Percentiles rank a stretch among this genome's conserved stretches.
phyloP scores from a whole-genome alignment of 2,113 vertebrate species.

The Nettapus auritus region DNA sequence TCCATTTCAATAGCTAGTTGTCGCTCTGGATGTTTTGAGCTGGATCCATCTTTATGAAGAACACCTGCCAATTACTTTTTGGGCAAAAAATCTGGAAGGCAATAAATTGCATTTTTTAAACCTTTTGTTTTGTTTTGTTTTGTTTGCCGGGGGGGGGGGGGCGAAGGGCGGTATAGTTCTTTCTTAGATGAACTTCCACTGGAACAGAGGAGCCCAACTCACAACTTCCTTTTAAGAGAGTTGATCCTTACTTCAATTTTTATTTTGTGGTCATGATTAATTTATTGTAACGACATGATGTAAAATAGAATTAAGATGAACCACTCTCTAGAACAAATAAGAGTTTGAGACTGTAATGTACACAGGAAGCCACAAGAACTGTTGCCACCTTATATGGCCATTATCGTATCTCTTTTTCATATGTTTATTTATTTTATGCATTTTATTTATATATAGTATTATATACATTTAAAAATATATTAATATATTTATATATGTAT shows the following conservation, averaged over 20 bases:
- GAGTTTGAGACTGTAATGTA: neutral
- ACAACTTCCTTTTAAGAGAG: neutral
- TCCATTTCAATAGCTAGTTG: neutral
- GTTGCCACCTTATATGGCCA: neutral
- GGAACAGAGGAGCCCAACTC: neutral
- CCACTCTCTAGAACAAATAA: neutral
- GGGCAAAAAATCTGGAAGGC: neutral
- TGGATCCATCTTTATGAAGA: neutral
- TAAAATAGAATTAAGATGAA: neutral
- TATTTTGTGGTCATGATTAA: neutral
- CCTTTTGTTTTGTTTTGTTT: too few species aligned
- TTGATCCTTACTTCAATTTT: neutral
- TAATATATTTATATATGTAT: neutral
- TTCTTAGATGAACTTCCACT: neutral
- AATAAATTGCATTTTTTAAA: neutral
- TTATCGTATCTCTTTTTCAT: neutral
- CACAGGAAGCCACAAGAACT: neutral
- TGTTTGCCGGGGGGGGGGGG: too few species aligned
- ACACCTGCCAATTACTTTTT: neutral
- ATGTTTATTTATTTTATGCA: neutral
- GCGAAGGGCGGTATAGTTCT: neutral
- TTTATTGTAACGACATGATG: neutral
- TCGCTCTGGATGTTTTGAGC: neutral
- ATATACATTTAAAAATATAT: neutral
- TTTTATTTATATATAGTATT: too few species aligned